Conservation (phyloP, 2,113 vertebrate species). For the Prinia subflava region DNA sequence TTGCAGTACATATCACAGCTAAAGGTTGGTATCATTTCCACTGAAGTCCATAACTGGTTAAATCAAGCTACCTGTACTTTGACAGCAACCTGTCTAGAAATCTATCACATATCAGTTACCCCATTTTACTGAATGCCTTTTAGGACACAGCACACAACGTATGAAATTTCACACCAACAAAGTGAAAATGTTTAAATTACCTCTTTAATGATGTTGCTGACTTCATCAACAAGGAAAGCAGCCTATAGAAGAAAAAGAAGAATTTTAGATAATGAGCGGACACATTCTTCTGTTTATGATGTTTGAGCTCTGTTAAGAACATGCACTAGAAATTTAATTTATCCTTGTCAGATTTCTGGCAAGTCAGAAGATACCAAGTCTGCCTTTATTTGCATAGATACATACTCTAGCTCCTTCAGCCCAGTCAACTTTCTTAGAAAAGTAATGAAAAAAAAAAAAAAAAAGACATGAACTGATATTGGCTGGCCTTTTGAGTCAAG, state of each 20-base stretch:
- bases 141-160: neutral
- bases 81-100: neutral
- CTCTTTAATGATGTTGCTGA: constrained; percentile 91
- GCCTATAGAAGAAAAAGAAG: constrained; percentile 64
- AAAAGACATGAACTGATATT: neutral
- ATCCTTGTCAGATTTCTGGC: neutral
- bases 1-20: neutral
- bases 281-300: neutral
- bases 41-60: neutral
- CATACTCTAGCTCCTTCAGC: neutral
- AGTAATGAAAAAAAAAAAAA: neutral
- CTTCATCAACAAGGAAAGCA: constrained; percentile 88
- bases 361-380: neutral
- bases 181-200: constrained; percentile 60
- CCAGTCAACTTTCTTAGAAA: neutral
- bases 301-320: neutral
- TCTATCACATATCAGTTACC: neutral
- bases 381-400: neutral
- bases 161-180: neutral
- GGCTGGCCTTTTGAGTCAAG: neutral
- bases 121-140: neutral
- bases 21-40: neutral
- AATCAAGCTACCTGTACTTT: neutral
- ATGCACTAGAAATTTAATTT: neutral
- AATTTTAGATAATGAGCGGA: neutral